Conservation (phyloP, 2,888 invertebrate genomes). For the Conchocele bisecta region DNA sequence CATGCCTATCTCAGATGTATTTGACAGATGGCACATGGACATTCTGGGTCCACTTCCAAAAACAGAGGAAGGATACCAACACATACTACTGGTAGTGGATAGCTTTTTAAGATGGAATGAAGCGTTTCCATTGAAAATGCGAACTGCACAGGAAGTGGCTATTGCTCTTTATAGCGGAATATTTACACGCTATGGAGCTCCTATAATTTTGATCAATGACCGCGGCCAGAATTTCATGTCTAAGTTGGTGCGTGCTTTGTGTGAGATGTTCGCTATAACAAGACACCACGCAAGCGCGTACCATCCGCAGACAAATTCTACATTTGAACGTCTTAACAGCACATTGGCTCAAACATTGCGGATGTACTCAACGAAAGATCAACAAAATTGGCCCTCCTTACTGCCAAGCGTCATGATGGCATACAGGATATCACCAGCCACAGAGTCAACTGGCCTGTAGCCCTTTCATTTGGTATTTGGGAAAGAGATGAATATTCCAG, state of each 20-base stretch:
- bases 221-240: slow-evolving; percentile 37
- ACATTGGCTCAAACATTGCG: slow-evolving; percentile 20
- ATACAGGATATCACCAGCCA: not conserved
- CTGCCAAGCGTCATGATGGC: slow-evolving; percentile 39
- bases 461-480: slow-evolving; percentile 28
- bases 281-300: not conserved
- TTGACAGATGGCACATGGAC: slow-evolving; percentile 19
- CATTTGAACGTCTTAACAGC: slow-evolving; percentile 19
- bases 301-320: not conserved
- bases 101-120: slow-evolving; percentile 36
- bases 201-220: slow-evolving; percentile 25
- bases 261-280: slow-evolving; percentile 24
- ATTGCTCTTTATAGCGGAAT: slow-evolving; percentile 30
- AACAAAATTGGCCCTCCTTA: slow-evolving; percentile 31
- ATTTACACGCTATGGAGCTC: slow-evolving; percentile 37
- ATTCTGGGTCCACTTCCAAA: slow-evolving; percentile 22
- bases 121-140: slow-evolving; percentile 36
- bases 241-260: slow-evolving; percentile 32
- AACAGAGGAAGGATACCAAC: not conserved
- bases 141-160: slow-evolving; percentile 35
- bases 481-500: slow-evolving; percentile 29
- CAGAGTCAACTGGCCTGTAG: slow-evolving; percentile 7
- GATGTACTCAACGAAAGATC: slow-evolving; percentile 13
- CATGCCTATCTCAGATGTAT: slow-evolving; percentile 9
- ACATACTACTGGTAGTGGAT: slow-evolving; percentile 33